phyloP scores from a whole-genome alignment of 2,797 vertebrate genomes.

The Alfaro cultratus region DNA sequence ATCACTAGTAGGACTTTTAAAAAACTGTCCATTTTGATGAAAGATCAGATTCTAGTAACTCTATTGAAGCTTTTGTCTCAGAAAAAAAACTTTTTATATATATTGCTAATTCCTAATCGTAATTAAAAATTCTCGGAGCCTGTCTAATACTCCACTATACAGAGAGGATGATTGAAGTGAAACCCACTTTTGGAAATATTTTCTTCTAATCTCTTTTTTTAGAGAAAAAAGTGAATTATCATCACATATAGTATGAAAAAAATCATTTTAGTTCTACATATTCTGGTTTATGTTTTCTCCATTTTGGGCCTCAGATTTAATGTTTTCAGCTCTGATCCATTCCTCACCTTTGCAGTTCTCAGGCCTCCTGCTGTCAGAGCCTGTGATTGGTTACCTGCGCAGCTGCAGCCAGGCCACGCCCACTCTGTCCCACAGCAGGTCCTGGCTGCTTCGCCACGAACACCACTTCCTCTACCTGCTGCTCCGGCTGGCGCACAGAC shows the following conservation, averaged over 20 bases:
- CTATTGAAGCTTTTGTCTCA: too few species aligned
- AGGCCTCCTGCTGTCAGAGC: slow-evolving; percentile 78
- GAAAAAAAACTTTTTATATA: too few species aligned
- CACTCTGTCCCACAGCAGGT: slow-evolving; percentile 80
- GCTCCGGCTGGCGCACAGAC: slow-evolving; percentile 83
- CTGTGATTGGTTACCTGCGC: slow-evolving; percentile 86
- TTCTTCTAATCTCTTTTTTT: too few species aligned
- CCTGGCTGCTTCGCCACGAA: slow-evolving; percentile 92
- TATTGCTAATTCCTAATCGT: too few species aligned
- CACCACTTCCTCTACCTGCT: slow-evolving; percentile 92
- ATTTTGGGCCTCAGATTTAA: not conserved
- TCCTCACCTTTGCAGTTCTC: slow-evolving; percentile 77
- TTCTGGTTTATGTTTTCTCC: not conserved
- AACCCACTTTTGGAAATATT: not conserved
- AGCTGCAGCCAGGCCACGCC: slow-evolving; percentile 81
- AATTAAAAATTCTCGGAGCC: too few species aligned
- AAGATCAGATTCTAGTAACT: too few species aligned
- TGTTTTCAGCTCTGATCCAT: not conserved
- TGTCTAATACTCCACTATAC: too few species aligned
- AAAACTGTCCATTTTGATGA: too few species aligned
- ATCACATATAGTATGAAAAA: too few species aligned
- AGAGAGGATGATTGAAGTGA: too few species aligned
- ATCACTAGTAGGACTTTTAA: too few species aligned
- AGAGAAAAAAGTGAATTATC: too few species aligned
- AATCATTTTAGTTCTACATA: not conserved